Evolutionary conservation across 1,140 invertebrate species (phyloP).

Genomic region (Pseudomyrmex cubaensis): DNA sequence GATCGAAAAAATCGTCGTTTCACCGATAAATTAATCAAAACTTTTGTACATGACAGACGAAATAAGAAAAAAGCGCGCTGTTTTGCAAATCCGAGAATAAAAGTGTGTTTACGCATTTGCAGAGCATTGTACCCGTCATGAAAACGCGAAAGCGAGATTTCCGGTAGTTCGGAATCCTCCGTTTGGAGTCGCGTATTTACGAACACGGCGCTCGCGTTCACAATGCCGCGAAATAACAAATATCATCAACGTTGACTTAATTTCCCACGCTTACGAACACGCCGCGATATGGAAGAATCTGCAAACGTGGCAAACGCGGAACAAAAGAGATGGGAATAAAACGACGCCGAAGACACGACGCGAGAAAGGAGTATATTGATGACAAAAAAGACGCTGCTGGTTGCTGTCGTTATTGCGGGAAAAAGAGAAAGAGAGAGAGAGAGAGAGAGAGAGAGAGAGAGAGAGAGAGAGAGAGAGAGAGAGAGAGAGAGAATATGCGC

Average conservation of each 20-base stretch:
- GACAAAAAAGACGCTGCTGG: conserved; percentile 55
- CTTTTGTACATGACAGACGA: no score
- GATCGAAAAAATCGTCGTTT: background rate
- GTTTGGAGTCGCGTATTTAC: conserved; percentile 25
- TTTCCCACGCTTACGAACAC: conserved; percentile 32
- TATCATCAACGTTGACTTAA: conserved; percentile 53
- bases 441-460: no score
- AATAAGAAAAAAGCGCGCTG: background rate
- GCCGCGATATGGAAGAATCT: conserved; percentile 51
- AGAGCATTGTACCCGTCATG: conserved; percentile 1
- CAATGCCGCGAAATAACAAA: conserved; percentile 56
- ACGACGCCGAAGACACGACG: conserved; percentile 13
- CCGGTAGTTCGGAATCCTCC: background rate
- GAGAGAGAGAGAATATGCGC: conserved; percentile 38
- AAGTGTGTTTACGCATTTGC: background rate
- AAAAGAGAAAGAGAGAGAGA: background rate
- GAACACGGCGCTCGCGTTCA: conserved; percentile 28
- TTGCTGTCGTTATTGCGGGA: background rate
- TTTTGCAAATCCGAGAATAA: background rate
- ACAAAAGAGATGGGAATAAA: conserved; percentile 45
- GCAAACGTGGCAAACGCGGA: conserved; percentile 35
- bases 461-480: background rate
- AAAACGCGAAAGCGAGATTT: conserved; percentile 12
- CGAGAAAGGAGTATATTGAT: conserved; percentile 22
- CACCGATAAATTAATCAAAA: no score